phyloP scores from a whole-genome alignment of 2,797 vertebrate species.

The Potorous gilbertii region DNA sequence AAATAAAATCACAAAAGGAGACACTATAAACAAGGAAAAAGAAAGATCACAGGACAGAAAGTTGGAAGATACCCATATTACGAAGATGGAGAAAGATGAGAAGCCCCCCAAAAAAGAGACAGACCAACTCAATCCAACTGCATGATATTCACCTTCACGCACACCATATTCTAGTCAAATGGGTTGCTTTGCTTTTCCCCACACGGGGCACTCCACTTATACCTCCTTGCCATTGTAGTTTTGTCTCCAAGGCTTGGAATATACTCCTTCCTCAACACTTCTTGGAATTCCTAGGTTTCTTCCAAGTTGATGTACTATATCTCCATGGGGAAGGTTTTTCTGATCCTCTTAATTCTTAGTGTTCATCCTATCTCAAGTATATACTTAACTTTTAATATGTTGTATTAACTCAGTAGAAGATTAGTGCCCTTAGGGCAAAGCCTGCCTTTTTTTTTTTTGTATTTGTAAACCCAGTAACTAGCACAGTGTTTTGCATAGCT shows the following conservation, averaged over 20 bases:
- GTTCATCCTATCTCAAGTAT: background rate
- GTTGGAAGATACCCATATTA: background rate
- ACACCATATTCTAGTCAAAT: background rate
- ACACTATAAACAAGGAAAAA: background rate
- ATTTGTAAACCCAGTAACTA: background rate
- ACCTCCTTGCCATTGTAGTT: background rate
- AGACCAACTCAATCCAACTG: background rate
- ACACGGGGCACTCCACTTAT: background rate
- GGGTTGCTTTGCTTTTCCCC: background rate
- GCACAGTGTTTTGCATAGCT: background rate
- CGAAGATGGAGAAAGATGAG: background rate
- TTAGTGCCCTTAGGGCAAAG: background rate
- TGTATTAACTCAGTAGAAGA: background rate
- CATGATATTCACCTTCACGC: background rate
- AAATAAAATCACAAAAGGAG: background rate
- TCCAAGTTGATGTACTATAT: background rate
- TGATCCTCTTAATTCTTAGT: background rate
- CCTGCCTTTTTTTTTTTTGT: background rate
- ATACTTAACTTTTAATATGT: background rate
- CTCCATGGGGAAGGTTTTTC: background rate
- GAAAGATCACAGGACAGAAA: background rate
- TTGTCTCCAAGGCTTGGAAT: background rate
- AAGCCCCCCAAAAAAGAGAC: background rate
- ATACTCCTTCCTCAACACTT: background rate
- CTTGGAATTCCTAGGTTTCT: background rate